Percentiles rank a stretch among this genome's conserved stretches.
Evolutionary conservation across 2,113 vertebrate genomes (phyloP).

Genomic region (Tachysurus vachellii): DNA sequence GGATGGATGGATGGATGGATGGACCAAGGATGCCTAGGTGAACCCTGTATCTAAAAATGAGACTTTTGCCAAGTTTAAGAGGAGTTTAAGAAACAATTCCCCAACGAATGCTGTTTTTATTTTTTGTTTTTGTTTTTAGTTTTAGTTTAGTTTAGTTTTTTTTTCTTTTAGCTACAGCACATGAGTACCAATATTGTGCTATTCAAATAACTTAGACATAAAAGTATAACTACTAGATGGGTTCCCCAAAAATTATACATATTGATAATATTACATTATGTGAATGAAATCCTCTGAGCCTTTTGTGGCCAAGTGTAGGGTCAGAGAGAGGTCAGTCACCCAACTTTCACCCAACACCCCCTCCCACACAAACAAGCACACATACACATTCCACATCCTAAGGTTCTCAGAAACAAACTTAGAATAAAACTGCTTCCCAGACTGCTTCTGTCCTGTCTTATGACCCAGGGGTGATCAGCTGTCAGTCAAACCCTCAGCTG

Average conservation of each 20-base stretch:
- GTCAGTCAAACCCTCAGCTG: conserved; percentile 75
- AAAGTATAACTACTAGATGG: not conserved
- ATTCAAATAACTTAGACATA: not conserved
- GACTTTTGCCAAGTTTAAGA: conserved; percentile 38
- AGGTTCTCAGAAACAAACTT: conserved; percentile 54
- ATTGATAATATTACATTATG: conserved; percentile 24
- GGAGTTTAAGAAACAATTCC: not conserved
- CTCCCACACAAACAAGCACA: conserved; percentile 47
- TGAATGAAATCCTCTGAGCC: conserved; percentile 44
- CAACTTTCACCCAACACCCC: conserved; percentile 54
- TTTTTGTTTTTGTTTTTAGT: too few relatives aligned
- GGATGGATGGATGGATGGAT: not conserved
- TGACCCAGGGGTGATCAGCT: conserved; percentile 74
- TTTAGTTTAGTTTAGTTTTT: not conserved
- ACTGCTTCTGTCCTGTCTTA: conserved; percentile 69
- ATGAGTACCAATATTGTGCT: not conserved
- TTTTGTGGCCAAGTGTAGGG: conserved; percentile 57
- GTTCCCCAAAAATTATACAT: not conserved
- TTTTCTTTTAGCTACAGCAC: not conserved
- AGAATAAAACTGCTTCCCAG: conserved; percentile 63
- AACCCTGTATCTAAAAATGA: not conserved
- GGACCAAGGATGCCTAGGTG: not conserved
- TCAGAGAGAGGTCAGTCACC: conserved; percentile 70
- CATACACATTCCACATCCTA: conserved; percentile 36
- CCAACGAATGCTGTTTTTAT: not conserved